A percentile compares a stretch with the other conserved stretches of the same genome.
phyloP scores from a whole-genome alignment of 1,140 invertebrate species.

The Drosophila micromelanica region DNA sequence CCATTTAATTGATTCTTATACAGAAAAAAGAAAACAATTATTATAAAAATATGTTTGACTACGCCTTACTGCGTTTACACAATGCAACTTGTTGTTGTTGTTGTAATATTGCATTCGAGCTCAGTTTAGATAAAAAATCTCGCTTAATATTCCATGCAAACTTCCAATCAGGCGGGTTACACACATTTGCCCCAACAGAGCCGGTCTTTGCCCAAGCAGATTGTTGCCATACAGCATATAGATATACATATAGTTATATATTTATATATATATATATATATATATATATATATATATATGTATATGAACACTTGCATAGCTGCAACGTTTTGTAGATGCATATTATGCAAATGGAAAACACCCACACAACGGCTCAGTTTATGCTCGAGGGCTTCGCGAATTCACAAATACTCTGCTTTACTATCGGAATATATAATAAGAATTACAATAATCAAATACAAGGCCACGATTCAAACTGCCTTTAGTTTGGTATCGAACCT shows the following conservation, averaged over 20 bases:
- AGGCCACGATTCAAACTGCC: too few relatives aligned
- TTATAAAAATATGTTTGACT: background rate
- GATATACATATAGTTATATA: background rate
- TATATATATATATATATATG: too few relatives aligned
- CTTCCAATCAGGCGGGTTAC: conserved; percentile 14
- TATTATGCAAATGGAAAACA: background rate
- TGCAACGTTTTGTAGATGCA: conserved; percentile 14
- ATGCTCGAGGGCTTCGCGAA: conserved; percentile 26
- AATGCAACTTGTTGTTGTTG: conserved; percentile 27
- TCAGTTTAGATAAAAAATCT: conserved; percentile 31
- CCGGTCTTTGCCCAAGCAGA: conserved; percentile 34
- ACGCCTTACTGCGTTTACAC: conserved; percentile 10
- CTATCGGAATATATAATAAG: too few relatives aligned
- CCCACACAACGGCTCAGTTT: conserved; percentile 11
- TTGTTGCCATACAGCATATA: background rate
- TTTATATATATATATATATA: too few relatives aligned
- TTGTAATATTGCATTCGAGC: conserved; percentile 8
- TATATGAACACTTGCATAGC: background rate
- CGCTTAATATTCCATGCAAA: conserved; percentile 46
- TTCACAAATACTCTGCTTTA: background rate
- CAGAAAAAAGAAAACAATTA: background rate
- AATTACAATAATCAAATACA: too few relatives aligned
- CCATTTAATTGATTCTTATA: background rate
- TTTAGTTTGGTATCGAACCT: too few relatives aligned
- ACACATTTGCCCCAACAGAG: conserved; percentile 14